Evolutionary conservation across 2,113 vertebrate species (phyloP).

Genomic region (Rostratula benghalensis): DNA sequence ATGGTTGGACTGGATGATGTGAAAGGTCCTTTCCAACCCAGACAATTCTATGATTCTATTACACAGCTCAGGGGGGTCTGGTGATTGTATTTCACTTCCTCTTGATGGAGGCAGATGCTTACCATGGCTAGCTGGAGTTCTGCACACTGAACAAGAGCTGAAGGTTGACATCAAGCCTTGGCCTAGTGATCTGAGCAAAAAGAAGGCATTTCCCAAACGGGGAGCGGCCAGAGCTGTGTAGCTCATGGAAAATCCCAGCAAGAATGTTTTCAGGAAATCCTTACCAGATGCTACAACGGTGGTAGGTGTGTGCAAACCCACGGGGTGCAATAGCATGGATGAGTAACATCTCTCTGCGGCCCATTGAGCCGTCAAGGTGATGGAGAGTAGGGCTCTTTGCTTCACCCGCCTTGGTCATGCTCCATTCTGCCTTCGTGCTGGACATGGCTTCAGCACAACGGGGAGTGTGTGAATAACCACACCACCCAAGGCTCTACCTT

Average conservation of each 20-base stretch:
- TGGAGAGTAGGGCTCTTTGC: neutral
- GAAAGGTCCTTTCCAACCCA: too few species aligned
- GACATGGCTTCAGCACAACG: neutral
- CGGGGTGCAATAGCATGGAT: neutral
- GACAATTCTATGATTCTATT: too few species aligned
- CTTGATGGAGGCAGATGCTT: neutral
- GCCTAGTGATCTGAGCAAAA: neutral
- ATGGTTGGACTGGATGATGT: too few species aligned
- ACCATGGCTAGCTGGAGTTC: neutral
- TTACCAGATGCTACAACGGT: constrained; percentile 35
- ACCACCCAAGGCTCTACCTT: neutral
- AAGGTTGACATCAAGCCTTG: neutral
- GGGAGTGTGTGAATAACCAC: neutral
- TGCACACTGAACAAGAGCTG: neutral
- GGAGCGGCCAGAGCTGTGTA: neutral
- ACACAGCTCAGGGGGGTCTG: neutral
- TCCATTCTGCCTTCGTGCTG: neutral
- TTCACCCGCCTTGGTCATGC: neutral
- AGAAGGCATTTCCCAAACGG: neutral
- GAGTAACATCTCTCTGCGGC: neutral
- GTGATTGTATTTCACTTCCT: neutral
- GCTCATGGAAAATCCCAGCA: neutral
- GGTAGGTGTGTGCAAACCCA: neutral
- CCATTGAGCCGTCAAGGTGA: neutral
- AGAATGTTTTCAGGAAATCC: constrained; percentile 34